phyloP scores from a whole-genome alignment of 1,140 invertebrate genomes.

The Zaprionus nigranus region DNA sequence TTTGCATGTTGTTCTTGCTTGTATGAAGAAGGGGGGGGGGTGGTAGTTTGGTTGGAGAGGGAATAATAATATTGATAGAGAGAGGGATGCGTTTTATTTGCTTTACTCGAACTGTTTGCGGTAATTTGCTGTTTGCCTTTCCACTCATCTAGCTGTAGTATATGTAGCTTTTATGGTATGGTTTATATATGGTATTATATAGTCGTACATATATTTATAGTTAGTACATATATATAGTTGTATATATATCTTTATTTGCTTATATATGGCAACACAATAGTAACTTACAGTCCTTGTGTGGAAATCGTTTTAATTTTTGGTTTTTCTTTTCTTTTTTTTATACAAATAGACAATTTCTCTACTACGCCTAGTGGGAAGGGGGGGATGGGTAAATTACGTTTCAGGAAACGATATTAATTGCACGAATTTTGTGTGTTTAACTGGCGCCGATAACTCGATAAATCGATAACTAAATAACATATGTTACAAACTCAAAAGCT shows the following conservation, averaged over 20 bases:
- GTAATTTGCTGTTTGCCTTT: conserved; percentile 25
- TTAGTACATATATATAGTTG: conserved; percentile 39
- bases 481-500: conserved; percentile 48
- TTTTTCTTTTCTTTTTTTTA: conserved; percentile 50
- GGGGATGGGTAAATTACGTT: conserved; percentile 9
- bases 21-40: not conserved
- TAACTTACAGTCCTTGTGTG: conserved; percentile 70
- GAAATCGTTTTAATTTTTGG: conserved; percentile 25
- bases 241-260: conserved; percentile 51
- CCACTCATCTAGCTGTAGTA: conserved; percentile 25
- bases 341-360: conserved; percentile 74
- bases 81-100: conserved; percentile 36
- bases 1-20: conserved; percentile 36
- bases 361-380: conserved; percentile 35
- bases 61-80: conserved; percentile 32
- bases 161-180: conserved; percentile 7
- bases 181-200: conserved; percentile 38
- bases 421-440: conserved; percentile 34
- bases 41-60: not conserved
- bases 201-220: conserved; percentile 30
- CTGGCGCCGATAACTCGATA: conserved; percentile 20
- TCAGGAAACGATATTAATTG: conserved; percentile 43
- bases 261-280: conserved; percentile 77
- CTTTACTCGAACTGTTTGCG: conserved; percentile 25
- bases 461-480: conserved; percentile 39